Evolutionary conservation across 2,888 invertebrate genomes (phyloP), one percentile per base, ranked within the genome.

Genomic region (Lycophotia porphyrea): DNA sequence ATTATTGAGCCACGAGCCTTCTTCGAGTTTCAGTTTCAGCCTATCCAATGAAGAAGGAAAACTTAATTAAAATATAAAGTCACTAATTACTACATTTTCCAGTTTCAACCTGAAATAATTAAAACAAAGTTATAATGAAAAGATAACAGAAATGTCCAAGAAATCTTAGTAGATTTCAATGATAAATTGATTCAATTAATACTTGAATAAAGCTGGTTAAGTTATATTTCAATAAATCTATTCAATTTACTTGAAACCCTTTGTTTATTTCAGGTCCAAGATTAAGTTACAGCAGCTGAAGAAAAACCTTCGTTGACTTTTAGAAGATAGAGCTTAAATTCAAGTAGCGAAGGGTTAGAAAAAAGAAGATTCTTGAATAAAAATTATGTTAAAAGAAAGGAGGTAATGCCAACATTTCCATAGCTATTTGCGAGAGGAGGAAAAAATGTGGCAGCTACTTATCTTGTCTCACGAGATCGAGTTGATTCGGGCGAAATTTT

Each of bases 141-240:
- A 55, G 68, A 79, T 68, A 80, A 77, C 34, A 63, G 42, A 71
- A 71, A 71, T 52, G 24, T 68, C 67, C 60, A 58, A 36, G 74
- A 72, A 68, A 80, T 77, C 78, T 79, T 70, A 18, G 21, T 81
- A 69, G 39, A 78, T 78, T 76, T 71, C 69, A 86, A 82, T 85
- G 84, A 89, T 84, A 87, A 91, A 91, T 87, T 78, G 80, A 82
- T 76, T 83, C 85, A 89, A 90, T 91, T 89, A 90, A 82, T 78
- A 75, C 60, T 71, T 69, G 80, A 89, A 88, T 88, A 87, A 84
- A 86, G 44, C 84, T 76, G 74, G 82, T 84, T 81, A 84, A 90
- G 76, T 88, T 83, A 88, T 85, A 85, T 76, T 78, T 80, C 75
- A 61, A 88, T 90, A 87, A 89, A 89, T 89, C 84, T 84, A 86